Evolutionary conservation across 2,797 vertebrate genomes (phyloP).

Genomic region (Knipowitschia caucasica): DNA sequence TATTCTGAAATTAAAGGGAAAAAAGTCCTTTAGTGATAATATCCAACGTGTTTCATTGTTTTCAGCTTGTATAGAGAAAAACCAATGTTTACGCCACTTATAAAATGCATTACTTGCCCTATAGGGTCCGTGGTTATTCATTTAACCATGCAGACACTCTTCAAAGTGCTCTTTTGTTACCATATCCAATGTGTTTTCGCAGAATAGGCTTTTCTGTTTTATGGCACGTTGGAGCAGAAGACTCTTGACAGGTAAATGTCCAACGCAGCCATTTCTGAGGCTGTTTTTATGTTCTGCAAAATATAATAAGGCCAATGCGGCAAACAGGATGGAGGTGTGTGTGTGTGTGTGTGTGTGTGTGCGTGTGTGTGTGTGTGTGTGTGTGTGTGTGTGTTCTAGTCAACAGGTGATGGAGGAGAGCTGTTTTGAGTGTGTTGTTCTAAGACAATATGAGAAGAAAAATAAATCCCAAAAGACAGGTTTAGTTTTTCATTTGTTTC

Average conservation of each 20-base stretch:
- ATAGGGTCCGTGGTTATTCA: not conserved
- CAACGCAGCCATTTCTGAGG: not conserved
- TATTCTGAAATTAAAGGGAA: conserved; percentile 4
- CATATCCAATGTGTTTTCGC: not conserved
- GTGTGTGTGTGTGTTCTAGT: not conserved
- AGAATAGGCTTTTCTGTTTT: not conserved
- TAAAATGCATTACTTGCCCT: not conserved
- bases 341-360: no score
- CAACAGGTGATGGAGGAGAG: no score
- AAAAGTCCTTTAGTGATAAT: not conserved
- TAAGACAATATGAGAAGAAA: no score
- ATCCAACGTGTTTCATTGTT: not conserved
- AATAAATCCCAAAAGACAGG: no score
- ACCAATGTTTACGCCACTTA: no score
- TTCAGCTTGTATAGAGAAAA: not conserved
- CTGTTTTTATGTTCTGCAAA: not conserved
- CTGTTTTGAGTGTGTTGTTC: no score
- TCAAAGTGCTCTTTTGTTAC: not conserved
- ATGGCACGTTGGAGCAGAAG: not conserved
- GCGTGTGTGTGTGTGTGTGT: no score
- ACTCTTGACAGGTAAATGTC: conserved; percentile 4
- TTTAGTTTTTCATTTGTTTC: no score
- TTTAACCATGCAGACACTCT: not conserved
- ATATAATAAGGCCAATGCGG: not conserved
- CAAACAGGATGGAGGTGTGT: no score